A percentile compares a stretch with the other conserved stretches of the same genome.
phyloP scores from a whole-genome alignment of 1,140 invertebrate genomes.

The Phocides pigmalion region DNA sequence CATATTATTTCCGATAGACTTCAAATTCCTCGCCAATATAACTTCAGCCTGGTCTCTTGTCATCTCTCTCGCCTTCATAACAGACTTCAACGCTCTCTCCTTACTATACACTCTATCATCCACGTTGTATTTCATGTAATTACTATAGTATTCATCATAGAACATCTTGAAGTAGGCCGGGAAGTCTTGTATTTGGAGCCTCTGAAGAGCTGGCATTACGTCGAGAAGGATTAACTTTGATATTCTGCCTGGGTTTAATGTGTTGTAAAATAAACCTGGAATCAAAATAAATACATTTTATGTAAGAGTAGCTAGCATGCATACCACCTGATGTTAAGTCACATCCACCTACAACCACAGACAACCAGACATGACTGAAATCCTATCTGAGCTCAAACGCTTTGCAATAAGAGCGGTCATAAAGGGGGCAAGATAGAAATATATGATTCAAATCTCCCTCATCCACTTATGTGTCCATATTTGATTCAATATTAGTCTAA shows the following conservation, averaged over 20 bases:
- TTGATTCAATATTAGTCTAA: too few species aligned
- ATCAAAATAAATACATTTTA: conserved; percentile 1
- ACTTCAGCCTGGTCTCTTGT: conserved; percentile 46
- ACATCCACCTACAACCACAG: too few species aligned
- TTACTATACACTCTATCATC: conserved; percentile 41
- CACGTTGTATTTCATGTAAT: conserved; percentile 45
- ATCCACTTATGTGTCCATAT: too few species aligned
- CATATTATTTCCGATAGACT: conserved; percentile 45
- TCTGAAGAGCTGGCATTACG: conserved; percentile 40
- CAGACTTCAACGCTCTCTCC: conserved; percentile 37
- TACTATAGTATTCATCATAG: conserved; percentile 56
- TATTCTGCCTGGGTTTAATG: conserved; percentile 51
- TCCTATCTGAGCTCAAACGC: too few species aligned
- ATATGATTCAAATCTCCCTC: too few species aligned
- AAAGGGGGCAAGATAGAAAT: too few species aligned
- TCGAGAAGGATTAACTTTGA: conserved; percentile 57
- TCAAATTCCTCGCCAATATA: conserved; percentile 51
- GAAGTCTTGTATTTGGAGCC: conserved; percentile 41
- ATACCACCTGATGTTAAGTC: too few species aligned
- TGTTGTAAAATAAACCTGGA: conserved; percentile 61
- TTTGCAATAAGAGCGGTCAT: too few species aligned
- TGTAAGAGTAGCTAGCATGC: neutral
- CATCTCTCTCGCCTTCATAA: conserved; percentile 50
- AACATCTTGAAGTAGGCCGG: conserved; percentile 39
- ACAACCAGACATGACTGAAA: too few species aligned